Base-by-base conservation (phyloP, 2,797 vertebrate genomes). In the Anisognathus igniventris region DNA sequence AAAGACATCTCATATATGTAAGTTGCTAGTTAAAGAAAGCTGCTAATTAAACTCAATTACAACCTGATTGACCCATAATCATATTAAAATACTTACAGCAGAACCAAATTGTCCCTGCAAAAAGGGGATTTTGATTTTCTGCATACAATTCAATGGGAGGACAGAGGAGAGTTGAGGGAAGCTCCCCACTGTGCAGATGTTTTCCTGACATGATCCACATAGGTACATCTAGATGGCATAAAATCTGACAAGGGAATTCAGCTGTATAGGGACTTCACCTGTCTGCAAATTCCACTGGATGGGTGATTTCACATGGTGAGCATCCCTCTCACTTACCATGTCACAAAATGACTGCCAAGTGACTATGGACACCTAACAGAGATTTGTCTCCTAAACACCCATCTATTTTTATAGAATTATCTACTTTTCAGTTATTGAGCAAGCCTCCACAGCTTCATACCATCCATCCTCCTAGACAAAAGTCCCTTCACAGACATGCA, bases 31-130 rank as follows among this genome's bases (percentile, higher is more conserved):
- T 68, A 61, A 53, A 68, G 30, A 25, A 84, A 85, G 25, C 31
- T 89, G 47, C 22, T 94, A 87, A 92, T 95, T 88, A 89, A 92
- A 96, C 19, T 14, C 7, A 80, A 15, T 94, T 86, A 93, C 54
- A 85, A 90, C 40, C 15, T 64, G 54, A 48, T 13, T 65, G 44
- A 88, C n/a, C 35, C 39, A 42, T 11, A 30, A 53, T 37, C 18
- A 37, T 66, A 54, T 75, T 64, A 92, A 81, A 91, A 90, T 54
- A 42, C 66, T 53, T 84, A n/a, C 9, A 74, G 18, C 50, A 91
- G 66, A 83, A 80, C 24, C 8, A 64, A 47, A 54, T 5, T 28
- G 37, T 57, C 37, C 27, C 47, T 79, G 40, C 30, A 79, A 95
- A 88, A 75, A 7, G 6, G 20, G 15, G 10, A 30, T 56, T 42